Conservation (phyloP, 2,113 vertebrate species). For the Hyperopisus bebe region DNA sequence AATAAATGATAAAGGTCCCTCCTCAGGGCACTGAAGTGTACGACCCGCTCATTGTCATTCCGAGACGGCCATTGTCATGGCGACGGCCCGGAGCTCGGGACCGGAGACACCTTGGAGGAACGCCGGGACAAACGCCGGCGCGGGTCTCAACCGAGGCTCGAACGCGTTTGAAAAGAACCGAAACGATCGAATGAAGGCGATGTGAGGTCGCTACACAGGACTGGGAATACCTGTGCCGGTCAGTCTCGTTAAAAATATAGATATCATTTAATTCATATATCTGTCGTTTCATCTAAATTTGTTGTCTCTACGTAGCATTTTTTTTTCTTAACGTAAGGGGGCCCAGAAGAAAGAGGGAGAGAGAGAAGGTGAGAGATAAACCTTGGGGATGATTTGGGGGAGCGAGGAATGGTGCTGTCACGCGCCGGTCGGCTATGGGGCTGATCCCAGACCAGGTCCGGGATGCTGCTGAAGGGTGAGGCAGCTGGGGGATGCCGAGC, state of each 20-base stretch:
- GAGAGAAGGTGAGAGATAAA: neutral
- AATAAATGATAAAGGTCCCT: neutral
- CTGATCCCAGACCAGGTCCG: neutral
- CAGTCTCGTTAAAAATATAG: slow-evolving; percentile 19
- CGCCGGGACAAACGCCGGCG: neutral
- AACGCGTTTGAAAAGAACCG: neutral
- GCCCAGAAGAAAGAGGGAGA: neutral
- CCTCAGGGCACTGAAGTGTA: neutral
- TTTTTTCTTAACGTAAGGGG: neutral
- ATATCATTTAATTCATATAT: slow-evolving; percentile 22
- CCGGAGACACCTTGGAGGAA: neutral
- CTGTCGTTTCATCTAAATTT: slow-evolving; percentile 10
- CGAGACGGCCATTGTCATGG: neutral
- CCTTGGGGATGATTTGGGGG: neutral
- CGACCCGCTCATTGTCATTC: neutral
- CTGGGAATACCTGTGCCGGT: neutral
- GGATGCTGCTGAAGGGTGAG: neutral
- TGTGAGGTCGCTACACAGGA: neutral
- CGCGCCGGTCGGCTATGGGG: neutral
- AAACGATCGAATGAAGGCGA: neutral
- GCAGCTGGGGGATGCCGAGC: neutral
- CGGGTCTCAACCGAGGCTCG: neutral
- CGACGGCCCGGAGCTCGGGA: neutral
- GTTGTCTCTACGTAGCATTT: neutral
- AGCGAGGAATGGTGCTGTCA: neutral